phyloP scores from a whole-genome alignment of 1,140 invertebrate genomes.

The Nomia melanderi region DNA sequence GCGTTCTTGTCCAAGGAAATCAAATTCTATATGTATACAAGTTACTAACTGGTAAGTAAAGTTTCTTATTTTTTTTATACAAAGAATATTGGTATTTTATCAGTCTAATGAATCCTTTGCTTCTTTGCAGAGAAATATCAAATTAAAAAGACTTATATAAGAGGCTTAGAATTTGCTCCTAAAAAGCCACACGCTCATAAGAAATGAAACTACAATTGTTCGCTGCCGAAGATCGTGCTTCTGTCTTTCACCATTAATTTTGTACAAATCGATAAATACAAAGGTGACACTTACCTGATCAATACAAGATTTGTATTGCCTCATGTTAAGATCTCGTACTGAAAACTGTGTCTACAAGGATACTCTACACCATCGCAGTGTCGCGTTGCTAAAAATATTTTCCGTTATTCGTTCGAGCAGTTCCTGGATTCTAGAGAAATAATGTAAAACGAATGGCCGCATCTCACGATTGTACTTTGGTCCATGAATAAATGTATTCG shows the following conservation, averaged over 20 bases:
- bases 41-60: constrained; percentile 84
- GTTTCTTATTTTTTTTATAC: background rate
- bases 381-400: too few relatives aligned
- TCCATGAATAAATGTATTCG: constrained; percentile 24
- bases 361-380: background rate
- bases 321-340: background rate
- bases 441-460: background rate
- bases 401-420: too few relatives aligned
- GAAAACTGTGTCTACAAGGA: background rate
- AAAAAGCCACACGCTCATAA: constrained; percentile 79
- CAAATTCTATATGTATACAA: constrained; percentile 90
- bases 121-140: constrained; percentile 83
- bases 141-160: constrained; percentile 85
- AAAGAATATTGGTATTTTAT: background rate
- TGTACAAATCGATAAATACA: background rate
- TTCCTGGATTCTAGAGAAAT: background rate
- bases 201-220: constrained; percentile 57
- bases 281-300: background rate
- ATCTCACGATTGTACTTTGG: background rate
- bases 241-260: background rate
- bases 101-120: background rate
- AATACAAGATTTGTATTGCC: too few relatives aligned
- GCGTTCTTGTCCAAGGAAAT: constrained; percentile 95
- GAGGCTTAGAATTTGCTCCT: constrained; percentile 85
- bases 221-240: background rate